Evolutionary conservation across 2,888 invertebrate genomes (phyloP).

Genomic region (Neoaliturus tenellus): DNA sequence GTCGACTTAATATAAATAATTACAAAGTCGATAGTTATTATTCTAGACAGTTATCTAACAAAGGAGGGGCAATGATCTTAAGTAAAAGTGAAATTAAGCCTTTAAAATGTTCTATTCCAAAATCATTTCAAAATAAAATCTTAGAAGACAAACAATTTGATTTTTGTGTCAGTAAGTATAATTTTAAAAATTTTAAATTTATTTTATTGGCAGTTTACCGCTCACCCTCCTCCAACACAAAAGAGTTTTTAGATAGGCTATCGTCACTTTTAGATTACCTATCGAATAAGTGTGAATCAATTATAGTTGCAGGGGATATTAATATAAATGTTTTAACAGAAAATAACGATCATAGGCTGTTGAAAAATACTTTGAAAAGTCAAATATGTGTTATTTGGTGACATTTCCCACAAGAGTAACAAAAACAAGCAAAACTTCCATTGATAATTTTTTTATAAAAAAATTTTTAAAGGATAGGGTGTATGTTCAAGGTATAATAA

Average conservation of each 20-base stretch:
- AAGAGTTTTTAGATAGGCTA: slow-evolving; percentile 9
- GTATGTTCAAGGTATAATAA: not conserved
- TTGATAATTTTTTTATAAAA: slow-evolving; percentile 6
- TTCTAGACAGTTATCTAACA: slow-evolving; percentile 7
- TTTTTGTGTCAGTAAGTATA: not conserved
- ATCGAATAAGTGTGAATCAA: not conserved
- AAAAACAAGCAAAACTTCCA: not conserved
- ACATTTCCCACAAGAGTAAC: not conserved
- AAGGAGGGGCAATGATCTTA: slow-evolving; percentile 31
- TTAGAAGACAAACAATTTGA: slow-evolving; percentile 28
- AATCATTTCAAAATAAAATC: not conserved
- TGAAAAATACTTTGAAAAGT: not conserved
- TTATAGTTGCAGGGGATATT: not conserved
- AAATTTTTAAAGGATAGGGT: not conserved
- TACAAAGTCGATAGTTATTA: not conserved
- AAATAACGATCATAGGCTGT: not conserved
- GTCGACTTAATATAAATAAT: not conserved
- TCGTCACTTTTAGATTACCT: not conserved
- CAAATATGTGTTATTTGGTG: not conserved
- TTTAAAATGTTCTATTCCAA: not conserved
- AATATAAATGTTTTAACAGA: slow-evolving; percentile 13
- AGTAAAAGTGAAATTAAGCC: not conserved
- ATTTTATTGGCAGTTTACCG: not conserved
- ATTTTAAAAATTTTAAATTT: not conserved
- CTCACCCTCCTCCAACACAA: not conserved